These are phyloP conservation scores for Schizaphis graminum DNA, from an alignment of 2,888 invertebrate genomes.

Conservation along the genomic window DNA sequence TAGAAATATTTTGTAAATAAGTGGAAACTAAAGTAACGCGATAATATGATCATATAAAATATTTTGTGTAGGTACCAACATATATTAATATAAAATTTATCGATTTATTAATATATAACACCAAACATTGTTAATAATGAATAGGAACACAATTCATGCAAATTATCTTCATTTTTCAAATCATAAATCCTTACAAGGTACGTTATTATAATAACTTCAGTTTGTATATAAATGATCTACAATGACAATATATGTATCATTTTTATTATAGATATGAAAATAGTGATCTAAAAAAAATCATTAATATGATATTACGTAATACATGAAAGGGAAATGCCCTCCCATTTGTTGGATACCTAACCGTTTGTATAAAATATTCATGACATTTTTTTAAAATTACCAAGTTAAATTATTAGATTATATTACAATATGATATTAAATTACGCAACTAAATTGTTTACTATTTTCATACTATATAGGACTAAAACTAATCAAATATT, in stretches of 20 bases:
- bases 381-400: background rate
- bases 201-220: background rate
- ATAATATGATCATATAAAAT: background rate
- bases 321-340: background rate
- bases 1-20: too few relatives aligned
- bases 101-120: background rate
- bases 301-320: background rate
- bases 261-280: background rate
- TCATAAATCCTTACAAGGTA: background rate
- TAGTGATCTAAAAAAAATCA: background rate
- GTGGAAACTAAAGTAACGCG: background rate
- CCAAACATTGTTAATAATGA: background rate
- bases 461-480: background rate
- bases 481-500: background rate
- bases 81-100: background rate
- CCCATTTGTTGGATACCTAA: background rate
- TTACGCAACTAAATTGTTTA: background rate
- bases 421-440: background rate
- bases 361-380: background rate
- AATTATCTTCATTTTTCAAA: background rate
- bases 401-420: background rate
- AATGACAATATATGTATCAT: background rate
- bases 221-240: background rate
- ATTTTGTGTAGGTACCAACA: background rate
- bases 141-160: background rate